Evolutionary conservation across 2,888 invertebrate species (phyloP), one percentile per base, ranked within the genome.

Genomic region (Globia sparganii): DNA sequence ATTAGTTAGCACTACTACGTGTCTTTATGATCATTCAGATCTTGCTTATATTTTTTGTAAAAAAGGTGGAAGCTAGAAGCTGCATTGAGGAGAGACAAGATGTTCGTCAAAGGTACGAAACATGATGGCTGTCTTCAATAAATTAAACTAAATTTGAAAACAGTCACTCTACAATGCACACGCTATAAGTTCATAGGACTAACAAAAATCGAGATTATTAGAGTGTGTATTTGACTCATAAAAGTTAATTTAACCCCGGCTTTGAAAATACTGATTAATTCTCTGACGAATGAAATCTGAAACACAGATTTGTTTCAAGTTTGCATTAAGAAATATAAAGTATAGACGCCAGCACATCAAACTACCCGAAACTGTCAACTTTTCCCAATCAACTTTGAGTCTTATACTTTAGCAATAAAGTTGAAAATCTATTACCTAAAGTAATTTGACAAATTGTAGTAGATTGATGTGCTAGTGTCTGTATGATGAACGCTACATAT

Each of bases 1-100:
- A 88, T 89, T 88, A 89, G 82, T 86, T 80, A 58, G 67, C 64
- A 73, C 71, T 59, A 75, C 80, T 83, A 72, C 65, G 71, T 83
- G 64, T 75, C 78, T 83, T 82, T 59, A 71, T 81, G 65, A 78
- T 72, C 31, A 70, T 72, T 69, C 34, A 34, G 40, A 66, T 68
- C 53, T 68, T 67, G 43, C 71, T 34, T 43, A 31, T 76, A 58
- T 78, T 64, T 58, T 43, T 71, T n/a, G n/a, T 18, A 56, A 53
- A 67, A 65, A 43, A 21, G 3, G 21, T 66, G 21, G 21, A n/a
- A n/a, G 9, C 2, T 31, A 18, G 2, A 76, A 31, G 13, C 34
- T 28, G 46, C 4, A 49, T 6, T 37, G 25, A 6, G 21, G 5
- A 53, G 5, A 53, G 34, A 21, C 15, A 28, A 13, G 37, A 13